Evolutionary conservation across 1,140 invertebrate genomes (phyloP).

Genomic region (Bacillus rossius): DNA sequence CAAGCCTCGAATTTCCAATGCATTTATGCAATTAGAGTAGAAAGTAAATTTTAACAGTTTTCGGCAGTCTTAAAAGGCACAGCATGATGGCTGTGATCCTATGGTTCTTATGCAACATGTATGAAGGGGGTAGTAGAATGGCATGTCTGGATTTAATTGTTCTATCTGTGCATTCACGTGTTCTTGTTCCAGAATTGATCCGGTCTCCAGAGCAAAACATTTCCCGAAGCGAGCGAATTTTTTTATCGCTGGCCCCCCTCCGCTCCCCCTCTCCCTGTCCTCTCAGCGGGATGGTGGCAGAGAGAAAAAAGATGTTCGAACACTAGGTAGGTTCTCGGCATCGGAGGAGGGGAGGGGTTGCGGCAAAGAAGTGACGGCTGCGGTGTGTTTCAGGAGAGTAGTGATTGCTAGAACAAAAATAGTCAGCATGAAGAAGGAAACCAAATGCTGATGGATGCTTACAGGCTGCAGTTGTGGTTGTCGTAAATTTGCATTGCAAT

Average conservation of each 20-base stretch:
- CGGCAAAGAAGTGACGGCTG: background rate
- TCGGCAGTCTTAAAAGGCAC: too few species aligned
- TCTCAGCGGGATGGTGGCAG: slow-evolving; percentile 59
- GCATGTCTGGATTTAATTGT: too few species aligned
- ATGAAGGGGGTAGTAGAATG: too few species aligned
- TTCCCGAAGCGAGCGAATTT: slow-evolving; percentile 17
- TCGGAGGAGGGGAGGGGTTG: slow-evolving; percentile 11
- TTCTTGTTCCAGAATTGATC: slow-evolving; percentile 24
- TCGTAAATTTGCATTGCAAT: too few species aligned
- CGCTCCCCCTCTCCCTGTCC: slow-evolving; percentile 37
- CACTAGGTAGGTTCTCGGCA: slow-evolving; percentile 26
- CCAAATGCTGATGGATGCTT: background rate
- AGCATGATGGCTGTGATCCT: too few species aligned
- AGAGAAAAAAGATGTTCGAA: slow-evolving; percentile 61
- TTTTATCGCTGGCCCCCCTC: slow-evolving; percentile 23
- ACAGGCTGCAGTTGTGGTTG: too few species aligned
- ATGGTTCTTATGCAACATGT: too few species aligned
- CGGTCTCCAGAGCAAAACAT: slow-evolving; percentile 24
- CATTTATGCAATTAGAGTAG: too few species aligned
- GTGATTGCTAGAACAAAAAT: slow-evolving; percentile 10
- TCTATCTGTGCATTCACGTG: too few species aligned
- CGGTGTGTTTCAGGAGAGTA: background rate
- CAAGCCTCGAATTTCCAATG: too few species aligned
- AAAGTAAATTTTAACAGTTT: too few species aligned
- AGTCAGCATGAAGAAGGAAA: slow-evolving; percentile 2